Evolutionary conservation across 2,113 vertebrate species (phyloP).

Genomic region (crab-eating macaque (Macaca fascicularis)): DNA sequence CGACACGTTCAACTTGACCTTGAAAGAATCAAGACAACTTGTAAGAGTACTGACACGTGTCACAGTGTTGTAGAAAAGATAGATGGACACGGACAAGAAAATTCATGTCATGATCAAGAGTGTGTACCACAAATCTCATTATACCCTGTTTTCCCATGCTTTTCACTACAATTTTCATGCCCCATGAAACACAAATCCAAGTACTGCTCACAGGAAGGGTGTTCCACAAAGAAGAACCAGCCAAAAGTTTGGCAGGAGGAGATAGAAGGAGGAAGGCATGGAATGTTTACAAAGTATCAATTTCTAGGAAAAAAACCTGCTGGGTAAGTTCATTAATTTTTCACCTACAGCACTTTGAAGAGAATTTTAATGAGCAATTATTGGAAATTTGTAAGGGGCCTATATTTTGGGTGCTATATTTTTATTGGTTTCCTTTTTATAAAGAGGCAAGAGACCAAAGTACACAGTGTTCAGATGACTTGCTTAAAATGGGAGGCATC

Average conservation of each 20-base stretch:
- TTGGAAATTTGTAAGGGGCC: conserved; percentile 9
- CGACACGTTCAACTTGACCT: not conserved
- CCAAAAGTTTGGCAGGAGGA: not conserved
- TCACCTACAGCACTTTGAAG: not conserved
- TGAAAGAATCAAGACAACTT: not conserved
- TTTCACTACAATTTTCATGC: not conserved
- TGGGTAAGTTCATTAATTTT: conserved; percentile 40
- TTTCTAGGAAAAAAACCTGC: not conserved
- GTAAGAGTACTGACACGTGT: not conserved
- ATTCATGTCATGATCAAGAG: not conserved
- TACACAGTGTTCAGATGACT: conserved; percentile 64
- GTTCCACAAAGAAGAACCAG: not conserved
- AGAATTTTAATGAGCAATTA: conserved; percentile 19
- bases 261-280: not conserved
- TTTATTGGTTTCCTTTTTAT: conserved; percentile 63
- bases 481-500: conserved; percentile 62
- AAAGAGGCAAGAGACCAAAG: conserved; percentile 63
- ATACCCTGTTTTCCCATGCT: not conserved
- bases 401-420: conserved; percentile 46
- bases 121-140: not conserved
- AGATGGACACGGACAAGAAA: not conserved
- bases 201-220: not conserved
- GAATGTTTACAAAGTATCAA: not conserved
- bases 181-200: conserved; percentile 8
- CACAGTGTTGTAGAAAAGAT: not conserved